phyloP scores from a whole-genome alignment of 2,888 invertebrate species.

The Pyralis farinalis region DNA sequence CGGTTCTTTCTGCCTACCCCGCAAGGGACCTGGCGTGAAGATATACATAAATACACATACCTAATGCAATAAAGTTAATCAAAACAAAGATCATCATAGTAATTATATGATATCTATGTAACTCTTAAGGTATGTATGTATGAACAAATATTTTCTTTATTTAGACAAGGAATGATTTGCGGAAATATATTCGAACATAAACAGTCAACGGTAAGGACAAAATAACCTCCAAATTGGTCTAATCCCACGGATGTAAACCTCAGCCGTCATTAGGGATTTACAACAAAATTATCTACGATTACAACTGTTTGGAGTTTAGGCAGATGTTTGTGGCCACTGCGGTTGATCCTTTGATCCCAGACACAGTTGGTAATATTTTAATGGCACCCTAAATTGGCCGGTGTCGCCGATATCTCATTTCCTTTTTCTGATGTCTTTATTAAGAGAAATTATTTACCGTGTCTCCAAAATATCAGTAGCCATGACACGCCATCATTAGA shows the following conservation, averaged over 20 bases:
- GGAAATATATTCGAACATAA: no score
- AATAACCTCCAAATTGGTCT: background rate
- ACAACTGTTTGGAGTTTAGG: conserved; percentile 18
- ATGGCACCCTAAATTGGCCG: conserved; percentile 31
- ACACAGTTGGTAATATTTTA: conserved; percentile 20
- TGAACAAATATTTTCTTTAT: no score
- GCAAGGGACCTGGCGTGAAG: no score
- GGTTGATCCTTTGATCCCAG: conserved; percentile 25
- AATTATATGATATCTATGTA: no score
- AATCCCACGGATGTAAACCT: background rate
- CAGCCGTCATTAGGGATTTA: background rate
- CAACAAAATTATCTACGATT: conserved; percentile 23
- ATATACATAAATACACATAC: no score
- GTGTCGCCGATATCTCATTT: conserved; percentile 36
- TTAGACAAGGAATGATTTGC: no score
- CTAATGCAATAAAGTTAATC: no score
- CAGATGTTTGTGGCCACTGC: conserved; percentile 28
- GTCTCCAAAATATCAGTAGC: conserved; percentile 11
- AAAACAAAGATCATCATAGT: no score
- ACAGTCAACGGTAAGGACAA: background rate
- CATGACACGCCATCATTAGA: conserved; percentile 16
- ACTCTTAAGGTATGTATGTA: no score
- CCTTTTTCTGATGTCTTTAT: conserved; percentile 46
- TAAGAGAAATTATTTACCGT: conserved; percentile 31
- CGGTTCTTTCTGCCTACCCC: no score